Evolutionary conservation across 2,888 invertebrate genomes (phyloP).

Genomic region (Agrotis ipsilon): DNA sequence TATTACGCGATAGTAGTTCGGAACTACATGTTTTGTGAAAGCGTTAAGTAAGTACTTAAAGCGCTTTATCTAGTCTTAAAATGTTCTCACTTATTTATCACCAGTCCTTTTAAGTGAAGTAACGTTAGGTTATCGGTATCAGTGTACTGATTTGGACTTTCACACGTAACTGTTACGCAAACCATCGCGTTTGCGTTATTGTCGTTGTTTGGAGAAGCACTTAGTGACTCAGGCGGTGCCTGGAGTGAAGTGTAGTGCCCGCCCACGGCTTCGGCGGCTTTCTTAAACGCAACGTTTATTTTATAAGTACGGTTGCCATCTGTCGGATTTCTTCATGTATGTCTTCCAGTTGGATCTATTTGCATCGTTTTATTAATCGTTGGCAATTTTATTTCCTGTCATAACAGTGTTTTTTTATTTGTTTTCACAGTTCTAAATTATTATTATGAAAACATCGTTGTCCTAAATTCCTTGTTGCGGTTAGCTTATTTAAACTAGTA

Average conservation of each 20-base stretch:
- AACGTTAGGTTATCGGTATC: slow-evolving; percentile 77
- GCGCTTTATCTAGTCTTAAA: slow-evolving; percentile 69
- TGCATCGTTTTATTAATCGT: slow-evolving; percentile 29
- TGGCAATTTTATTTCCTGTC: slow-evolving; percentile 25
- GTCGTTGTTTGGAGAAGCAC: slow-evolving; percentile 75
- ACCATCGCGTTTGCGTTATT: slow-evolving; percentile 73
- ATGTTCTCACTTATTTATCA: slow-evolving; percentile 71
- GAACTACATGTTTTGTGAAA: slow-evolving; percentile 58
- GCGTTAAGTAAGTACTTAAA: slow-evolving; percentile 63
- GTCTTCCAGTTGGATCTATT: slow-evolving; percentile 48
- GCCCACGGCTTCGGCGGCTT: slow-evolving; percentile 64
- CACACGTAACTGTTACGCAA: slow-evolving; percentile 81
- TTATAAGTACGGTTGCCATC: slow-evolving; percentile 40
- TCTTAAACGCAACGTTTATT: slow-evolving; percentile 62
- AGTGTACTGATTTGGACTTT: slow-evolving; percentile 79
- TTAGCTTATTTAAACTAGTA: slow-evolving; percentile 1
- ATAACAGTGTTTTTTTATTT: slow-evolving; percentile 25
- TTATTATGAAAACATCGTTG: not conserved
- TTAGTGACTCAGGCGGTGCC: slow-evolving; percentile 68
- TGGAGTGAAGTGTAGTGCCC: slow-evolving; percentile 45
- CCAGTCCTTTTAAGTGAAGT: slow-evolving; percentile 78
- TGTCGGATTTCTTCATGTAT: slow-evolving; percentile 35
- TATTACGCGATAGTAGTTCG: slow-evolving; percentile 60
- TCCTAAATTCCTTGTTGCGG: slow-evolving; percentile 11
- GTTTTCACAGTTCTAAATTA: slow-evolving; percentile 13